Evolutionary conservation across 2,888 invertebrate species (phyloP).

Genomic region (Cremastinae sp.): DNA sequence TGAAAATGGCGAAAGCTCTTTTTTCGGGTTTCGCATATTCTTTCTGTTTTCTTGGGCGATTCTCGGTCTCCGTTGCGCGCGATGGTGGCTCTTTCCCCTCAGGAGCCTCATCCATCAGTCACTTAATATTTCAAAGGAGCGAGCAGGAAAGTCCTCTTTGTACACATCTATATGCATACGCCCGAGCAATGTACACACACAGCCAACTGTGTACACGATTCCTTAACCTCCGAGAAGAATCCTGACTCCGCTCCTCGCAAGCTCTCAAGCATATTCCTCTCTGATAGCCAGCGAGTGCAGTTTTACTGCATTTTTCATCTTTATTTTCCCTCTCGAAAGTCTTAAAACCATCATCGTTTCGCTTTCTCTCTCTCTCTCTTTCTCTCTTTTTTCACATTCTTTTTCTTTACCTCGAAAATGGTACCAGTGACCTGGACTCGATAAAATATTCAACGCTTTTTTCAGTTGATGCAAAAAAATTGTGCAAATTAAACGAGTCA

Average conservation of each 20-base stretch:
- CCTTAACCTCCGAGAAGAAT: not conserved
- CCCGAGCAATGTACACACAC: slow-evolving; percentile 30
- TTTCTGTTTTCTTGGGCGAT: too few relatives aligned
- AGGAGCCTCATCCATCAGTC: slow-evolving; percentile 79
- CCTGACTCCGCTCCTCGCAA: slow-evolving; percentile 3
- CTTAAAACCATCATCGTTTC: slow-evolving; percentile 25
- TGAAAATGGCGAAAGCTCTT: too few relatives aligned
- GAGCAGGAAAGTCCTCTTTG: slow-evolving; percentile 39
- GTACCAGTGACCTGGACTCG: slow-evolving; percentile 62
- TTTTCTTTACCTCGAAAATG: not conserved
- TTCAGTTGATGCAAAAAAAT: slow-evolving; percentile 25
- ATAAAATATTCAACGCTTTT: slow-evolving; percentile 68
- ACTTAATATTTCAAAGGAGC: slow-evolving; percentile 78
- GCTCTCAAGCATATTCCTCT: slow-evolving; percentile 6
- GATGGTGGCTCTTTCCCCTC: slow-evolving; percentile 65
- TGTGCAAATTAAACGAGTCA: too few relatives aligned
- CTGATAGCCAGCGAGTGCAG: slow-evolving; percentile 19
- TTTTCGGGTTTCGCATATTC: too few relatives aligned
- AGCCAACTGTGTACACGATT: slow-evolving; percentile 11
- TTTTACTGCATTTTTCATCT: not conserved
- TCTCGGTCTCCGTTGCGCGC: too few relatives aligned
- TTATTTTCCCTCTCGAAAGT: slow-evolving; percentile 1
- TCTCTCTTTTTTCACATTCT: not conserved
- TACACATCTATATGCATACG: slow-evolving; percentile 6
- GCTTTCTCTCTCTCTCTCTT: not conserved